These are phyloP conservation scores for Callopanchax toddi DNA, from an alignment of 2,113 vertebrate genomes.

Conservation along the genomic window DNA sequence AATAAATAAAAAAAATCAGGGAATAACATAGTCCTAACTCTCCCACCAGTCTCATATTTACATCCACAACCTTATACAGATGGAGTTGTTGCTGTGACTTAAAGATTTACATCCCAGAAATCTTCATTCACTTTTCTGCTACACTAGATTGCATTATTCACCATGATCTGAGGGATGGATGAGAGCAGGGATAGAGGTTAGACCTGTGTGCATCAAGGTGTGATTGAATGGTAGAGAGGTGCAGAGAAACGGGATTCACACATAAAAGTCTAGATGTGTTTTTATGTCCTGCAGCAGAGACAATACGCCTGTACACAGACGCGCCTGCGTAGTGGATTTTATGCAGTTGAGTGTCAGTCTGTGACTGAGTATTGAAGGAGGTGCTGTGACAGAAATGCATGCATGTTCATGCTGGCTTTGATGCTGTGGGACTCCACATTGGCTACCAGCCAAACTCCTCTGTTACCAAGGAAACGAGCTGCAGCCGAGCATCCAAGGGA, in stretches of 20 bases:
- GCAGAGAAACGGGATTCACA: neutral
- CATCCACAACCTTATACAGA: neutral
- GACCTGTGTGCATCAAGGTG: neutral
- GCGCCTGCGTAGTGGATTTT: constrained; percentile 10
- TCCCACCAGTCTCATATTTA: neutral
- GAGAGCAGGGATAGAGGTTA: neutral
- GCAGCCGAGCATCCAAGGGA: constrained; percentile 53
- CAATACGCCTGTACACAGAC: constrained; percentile 22
- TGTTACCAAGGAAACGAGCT: constrained; percentile 72
- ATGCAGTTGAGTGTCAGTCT: constrained; percentile 5
- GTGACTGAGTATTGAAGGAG: constrained; percentile 15
- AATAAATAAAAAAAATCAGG: too few relatives aligned
- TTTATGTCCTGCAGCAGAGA: neutral
- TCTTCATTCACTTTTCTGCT: neutral
- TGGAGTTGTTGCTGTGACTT: neutral
- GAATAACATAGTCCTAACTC: too few relatives aligned
- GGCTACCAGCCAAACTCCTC: constrained; percentile 60
- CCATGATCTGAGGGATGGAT: neutral
- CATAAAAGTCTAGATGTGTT: neutral
- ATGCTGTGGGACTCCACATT: constrained; percentile 58
- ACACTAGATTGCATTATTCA: neutral
- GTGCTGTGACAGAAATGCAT: constrained; percentile 23
- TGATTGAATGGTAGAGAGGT: neutral
- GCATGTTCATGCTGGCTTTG: constrained; percentile 51
- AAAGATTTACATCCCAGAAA: neutral